These are phyloP conservation scores for Tridacna crocea DNA, from an alignment of 2,888 invertebrate species.

Conservation along the genomic window DNA sequence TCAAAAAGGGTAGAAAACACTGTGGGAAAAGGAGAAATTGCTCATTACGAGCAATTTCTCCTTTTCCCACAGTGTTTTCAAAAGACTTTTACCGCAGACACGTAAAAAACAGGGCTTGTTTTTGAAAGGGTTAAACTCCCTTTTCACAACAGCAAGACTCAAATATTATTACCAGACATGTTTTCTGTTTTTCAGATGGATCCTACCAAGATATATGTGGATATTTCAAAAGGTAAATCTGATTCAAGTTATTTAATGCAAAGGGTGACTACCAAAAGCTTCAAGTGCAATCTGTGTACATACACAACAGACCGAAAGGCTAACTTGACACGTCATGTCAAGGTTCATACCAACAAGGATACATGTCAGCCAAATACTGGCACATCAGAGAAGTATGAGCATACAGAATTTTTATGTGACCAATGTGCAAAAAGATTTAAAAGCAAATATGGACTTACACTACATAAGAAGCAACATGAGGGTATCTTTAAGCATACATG, in stretches of 20 bases:
- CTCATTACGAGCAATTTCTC: too few species aligned
- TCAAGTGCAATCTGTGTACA: background rate
- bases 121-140: too few species aligned
- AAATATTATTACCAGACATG: too few species aligned
- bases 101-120: too few species aligned
- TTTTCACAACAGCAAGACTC: too few species aligned
- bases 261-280: background rate
- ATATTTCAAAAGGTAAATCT: too few species aligned
- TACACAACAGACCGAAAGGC: background rate
- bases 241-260: background rate
- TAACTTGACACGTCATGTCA: background rate
- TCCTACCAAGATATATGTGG: too few species aligned
- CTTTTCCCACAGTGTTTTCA: too few species aligned
- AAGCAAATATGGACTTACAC: background rate
- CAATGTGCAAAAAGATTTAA: background rate
- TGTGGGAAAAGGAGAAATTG: too few species aligned
- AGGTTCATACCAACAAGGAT: background rate
- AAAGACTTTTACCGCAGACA: too few species aligned
- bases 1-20: too few species aligned
- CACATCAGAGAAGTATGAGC: background rate
- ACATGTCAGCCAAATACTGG: background rate
- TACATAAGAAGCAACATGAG: slow-evolving; percentile 1
- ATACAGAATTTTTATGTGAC: background rate
- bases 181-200: too few species aligned
- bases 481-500: background rate